Evolutionary conservation across 2,888 invertebrate genomes (phyloP), one percentile per base, ranked within the genome.

Genomic region (Parnassius orleans): DNA sequence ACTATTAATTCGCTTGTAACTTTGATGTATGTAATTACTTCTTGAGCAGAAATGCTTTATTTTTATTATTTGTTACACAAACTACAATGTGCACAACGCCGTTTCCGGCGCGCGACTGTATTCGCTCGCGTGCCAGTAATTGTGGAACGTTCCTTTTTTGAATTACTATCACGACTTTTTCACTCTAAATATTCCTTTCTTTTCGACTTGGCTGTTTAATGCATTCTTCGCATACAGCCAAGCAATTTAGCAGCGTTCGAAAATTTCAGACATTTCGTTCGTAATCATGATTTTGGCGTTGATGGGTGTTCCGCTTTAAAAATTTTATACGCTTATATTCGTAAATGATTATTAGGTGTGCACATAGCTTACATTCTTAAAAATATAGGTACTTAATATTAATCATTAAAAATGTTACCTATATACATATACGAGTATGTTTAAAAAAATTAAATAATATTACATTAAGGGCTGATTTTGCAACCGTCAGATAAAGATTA

Each of bases 111-210:
- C 90, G 90, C 89, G 90, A 87, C 89, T 82, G 83, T 33, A 33
- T 72, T 77, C 80, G 84, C 84, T 90, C 91, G 90, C 90, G 91
- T 90, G 90, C 90, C 90, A 81, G 89, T 90, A 90, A 90, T 90
- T 86, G 88, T 82, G 75, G 76, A 76, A 77, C 80, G 86, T 90
- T 87, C 88, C 86, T 89, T 90, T 90, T 90, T 88, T 84, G 86
- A 88, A 87, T 83, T 87, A 86, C 87, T 87, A 90, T 90, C 90
- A 91, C 90, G 91, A 91, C 87, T 90, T 85, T 89, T 91, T 90
- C 89, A 89, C 86, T 88, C 88, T 84, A 85, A 83, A 86, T 85
- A 81, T 76, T 81, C 81, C 80, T 85, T 86, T 82, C 80, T 82
- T 77, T 73, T 77, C 65, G 52, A 53, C 52, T 57, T 64, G 69